Conservation (phyloP, 1,140 invertebrate species). For the Dendroctonus ponderosae region DNA sequence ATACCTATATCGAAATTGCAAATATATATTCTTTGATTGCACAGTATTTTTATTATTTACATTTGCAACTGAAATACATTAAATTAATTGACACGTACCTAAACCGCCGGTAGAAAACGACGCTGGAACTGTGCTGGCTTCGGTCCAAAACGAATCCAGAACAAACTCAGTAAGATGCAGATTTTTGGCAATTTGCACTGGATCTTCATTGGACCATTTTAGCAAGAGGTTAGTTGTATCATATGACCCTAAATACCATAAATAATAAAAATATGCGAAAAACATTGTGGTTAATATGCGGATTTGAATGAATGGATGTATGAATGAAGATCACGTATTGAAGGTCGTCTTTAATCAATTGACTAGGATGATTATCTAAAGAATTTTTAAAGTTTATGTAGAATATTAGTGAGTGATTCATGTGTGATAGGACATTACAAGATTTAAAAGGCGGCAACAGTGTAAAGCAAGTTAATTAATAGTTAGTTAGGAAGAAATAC, state of each 20-base stretch:
- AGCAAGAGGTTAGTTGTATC: constrained; percentile 72
- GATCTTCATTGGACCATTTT: constrained; percentile 71
- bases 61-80: constrained; percentile 1
- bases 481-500: too few relatives aligned
- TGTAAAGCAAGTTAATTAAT: too few relatives aligned
- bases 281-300: constrained; percentile 4
- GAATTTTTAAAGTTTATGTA: too few relatives aligned
- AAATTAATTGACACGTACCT: constrained; percentile 50
- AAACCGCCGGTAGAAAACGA: constrained; percentile 70
- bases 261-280: neutral
- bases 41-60: neutral
- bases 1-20: too few relatives aligned
- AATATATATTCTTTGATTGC: neutral
- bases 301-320: neutral
- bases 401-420: too few relatives aligned
- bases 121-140: constrained; percentile 65
- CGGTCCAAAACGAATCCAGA: constrained; percentile 67
- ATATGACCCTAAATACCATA: constrained; percentile 66
- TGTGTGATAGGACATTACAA: too few relatives aligned
- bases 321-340: too few relatives aligned
- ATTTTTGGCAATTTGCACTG: constrained; percentile 71
- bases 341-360: too few relatives aligned
- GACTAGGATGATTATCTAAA: too few relatives aligned
- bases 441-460: too few relatives aligned
- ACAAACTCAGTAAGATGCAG: constrained; percentile 82